A percentile compares a stretch with the other conserved stretches of the same genome.
Evolutionary conservation across 2,113 vertebrate genomes (phyloP).

Genomic region (Acinonyx jubatus): DNA sequence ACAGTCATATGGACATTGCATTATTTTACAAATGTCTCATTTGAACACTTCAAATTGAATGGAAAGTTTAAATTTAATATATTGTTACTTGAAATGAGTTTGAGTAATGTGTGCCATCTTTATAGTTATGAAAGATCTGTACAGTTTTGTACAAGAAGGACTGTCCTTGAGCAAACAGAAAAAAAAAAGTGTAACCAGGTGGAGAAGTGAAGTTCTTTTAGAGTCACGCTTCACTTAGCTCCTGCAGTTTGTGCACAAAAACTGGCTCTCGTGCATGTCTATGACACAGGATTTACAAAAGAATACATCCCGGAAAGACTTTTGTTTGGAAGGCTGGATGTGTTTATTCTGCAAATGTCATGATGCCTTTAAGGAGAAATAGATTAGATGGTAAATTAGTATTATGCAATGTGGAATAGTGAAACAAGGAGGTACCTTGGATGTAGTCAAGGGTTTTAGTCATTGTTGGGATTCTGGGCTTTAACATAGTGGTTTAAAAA

Average conservation of each 20-base stretch:
- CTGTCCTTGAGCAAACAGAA: not conserved
- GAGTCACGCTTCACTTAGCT: not conserved
- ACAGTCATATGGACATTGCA: not conserved
- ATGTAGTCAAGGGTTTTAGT: not conserved
- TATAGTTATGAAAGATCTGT: not conserved
- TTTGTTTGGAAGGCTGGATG: not conserved
- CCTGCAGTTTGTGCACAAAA: not conserved
- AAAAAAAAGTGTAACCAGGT: not conserved
- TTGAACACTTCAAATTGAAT: conserved; percentile 39
- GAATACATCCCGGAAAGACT: not conserved
- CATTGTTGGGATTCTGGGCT: not conserved
- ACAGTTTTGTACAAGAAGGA: not conserved
- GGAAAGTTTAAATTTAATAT: conserved; percentile 36
- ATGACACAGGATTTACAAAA: not conserved
- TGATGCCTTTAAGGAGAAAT: not conserved
- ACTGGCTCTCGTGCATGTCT: not conserved
- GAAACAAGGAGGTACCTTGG: not conserved
- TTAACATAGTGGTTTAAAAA: not conserved
- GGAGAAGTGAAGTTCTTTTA: not conserved
- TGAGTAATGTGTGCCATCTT: not conserved
- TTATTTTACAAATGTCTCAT: conserved; percentile 39
- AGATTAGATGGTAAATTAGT: not conserved
- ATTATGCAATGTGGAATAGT: not conserved
- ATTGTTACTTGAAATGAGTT: not conserved
- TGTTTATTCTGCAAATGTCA: not conserved